phyloP scores from a whole-genome alignment of 2,888 invertebrate species.

The Acleris sparsana region DNA sequence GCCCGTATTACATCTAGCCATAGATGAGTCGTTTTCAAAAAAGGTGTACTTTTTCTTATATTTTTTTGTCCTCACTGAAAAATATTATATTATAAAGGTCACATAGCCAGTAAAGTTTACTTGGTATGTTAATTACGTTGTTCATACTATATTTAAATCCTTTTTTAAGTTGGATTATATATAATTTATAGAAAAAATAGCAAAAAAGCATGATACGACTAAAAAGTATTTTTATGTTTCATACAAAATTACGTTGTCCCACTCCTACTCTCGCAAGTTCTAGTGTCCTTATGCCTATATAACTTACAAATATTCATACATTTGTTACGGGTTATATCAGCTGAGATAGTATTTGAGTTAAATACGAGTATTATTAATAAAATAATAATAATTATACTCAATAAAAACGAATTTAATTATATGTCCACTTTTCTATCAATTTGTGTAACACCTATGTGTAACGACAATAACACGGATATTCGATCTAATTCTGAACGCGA shows the following conservation, averaged over 20 bases:
- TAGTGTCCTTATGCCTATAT: not conserved
- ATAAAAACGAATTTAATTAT: not conserved
- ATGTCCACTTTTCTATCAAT: not conserved
- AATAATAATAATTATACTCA: not conserved
- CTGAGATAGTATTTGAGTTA: not conserved
- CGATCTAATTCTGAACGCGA: not conserved
- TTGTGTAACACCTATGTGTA: not conserved
- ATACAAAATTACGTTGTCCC: not conserved
- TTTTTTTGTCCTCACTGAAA: not conserved
- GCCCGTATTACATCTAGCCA: no score
- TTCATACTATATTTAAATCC: not conserved
- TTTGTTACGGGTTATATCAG: not conserved
- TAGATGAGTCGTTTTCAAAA: constrained; percentile 2
- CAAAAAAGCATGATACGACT: not conserved
- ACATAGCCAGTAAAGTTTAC: not conserved
- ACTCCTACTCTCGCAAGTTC: not conserved
- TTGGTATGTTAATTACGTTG: not conserved
- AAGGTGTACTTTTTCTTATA: not conserved
- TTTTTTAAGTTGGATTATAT: not conserved
- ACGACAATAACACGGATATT: not conserved
- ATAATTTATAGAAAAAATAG: not conserved
- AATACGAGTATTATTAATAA: no score
- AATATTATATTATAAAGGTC: not conserved
- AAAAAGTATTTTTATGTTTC: not conserved
- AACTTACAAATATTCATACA: not conserved